Conservation (phyloP, 1,140 invertebrate genomes). For the Yoshiicerus persimilis region DNA sequence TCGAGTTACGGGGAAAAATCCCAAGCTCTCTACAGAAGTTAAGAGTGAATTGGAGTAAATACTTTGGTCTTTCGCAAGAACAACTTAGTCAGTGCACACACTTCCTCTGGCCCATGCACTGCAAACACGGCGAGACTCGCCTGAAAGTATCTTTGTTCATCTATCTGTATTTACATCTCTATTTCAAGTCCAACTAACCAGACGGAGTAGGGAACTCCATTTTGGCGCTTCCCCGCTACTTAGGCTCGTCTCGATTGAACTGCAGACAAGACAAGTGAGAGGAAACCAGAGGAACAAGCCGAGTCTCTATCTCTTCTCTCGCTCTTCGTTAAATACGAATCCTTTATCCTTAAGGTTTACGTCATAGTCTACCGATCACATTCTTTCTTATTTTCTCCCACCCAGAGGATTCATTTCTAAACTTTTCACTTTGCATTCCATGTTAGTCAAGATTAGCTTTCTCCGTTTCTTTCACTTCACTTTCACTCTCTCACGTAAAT, state of each 20-base stretch:
- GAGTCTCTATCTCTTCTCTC: background rate
- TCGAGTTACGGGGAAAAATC: background rate
- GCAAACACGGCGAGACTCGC: background rate
- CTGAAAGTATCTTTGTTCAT: background rate
- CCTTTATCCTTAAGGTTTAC: constrained; percentile 10
- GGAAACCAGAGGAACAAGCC: background rate
- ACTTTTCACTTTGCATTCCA: constrained; percentile 15
- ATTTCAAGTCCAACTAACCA: background rate
- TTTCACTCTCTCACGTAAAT: background rate
- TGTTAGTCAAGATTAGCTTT: constrained; percentile 14
- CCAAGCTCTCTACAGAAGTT: background rate
- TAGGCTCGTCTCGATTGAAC: background rate
- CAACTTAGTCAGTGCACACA: background rate
- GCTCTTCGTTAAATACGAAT: constrained; percentile 2
- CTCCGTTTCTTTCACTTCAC: background rate
- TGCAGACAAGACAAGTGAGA: background rate
- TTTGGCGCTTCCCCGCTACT: background rate
- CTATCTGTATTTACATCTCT: background rate
- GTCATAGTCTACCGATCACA: background rate
- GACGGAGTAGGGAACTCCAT: no score
- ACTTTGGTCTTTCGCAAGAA: background rate
- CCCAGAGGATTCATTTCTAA: constrained; percentile 13
- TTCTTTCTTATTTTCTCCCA: constrained; percentile 4
- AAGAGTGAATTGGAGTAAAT: constrained; percentile 9
- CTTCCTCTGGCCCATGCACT: background rate